Base-by-base conservation (phyloP, 1,140 invertebrate species). In the Rhopalosiphum padi region DNA sequence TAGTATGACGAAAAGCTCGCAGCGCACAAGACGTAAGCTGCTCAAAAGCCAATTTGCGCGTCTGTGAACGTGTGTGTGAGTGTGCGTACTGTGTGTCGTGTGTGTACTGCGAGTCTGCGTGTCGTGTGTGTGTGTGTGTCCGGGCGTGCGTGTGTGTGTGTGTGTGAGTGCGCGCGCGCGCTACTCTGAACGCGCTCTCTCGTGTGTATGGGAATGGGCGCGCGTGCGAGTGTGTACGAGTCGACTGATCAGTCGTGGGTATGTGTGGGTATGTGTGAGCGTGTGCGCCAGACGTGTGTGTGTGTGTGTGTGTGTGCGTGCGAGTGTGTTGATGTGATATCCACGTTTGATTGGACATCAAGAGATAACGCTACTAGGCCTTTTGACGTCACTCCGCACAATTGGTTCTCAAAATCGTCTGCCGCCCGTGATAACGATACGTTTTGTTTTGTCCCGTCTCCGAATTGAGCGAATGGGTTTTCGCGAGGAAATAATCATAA, bases 271-370 rank as follows among this genome's bases (percentile, higher is more conserved):
- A 37, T 46, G 37, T 53, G 2, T 53, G 22, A 21, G 35, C 11
- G 23, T 46, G 37, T 18, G 48, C 48, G 11, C 46, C 9, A 46
- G 1, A 15, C 2, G 15, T 51, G 86, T 46, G 25, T 23, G 25
- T 4, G 43, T 21, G 51, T 35, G 48, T 23, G 53, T 0, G 1
- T 25, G 51, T 4, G n/a, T 21, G 87, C 21, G 87, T 9, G 53
- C 89, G 90, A 1, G 41, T 18, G 60, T 77, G 60, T 77, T 77
- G 48, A 83, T 86, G 91, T 93, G 91, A 93, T 93, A 93, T 93
- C 91, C 91, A 43, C 91, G 91, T 93, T 93, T 93, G 82, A 93
- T 93, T 93, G 91, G 91, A 86, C 91, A 43, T 83, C 48, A 37
- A 93, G 85, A 93, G 91, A 93, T 93, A 93, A 93, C 91, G 82